A percentile compares a stretch with the other conserved stretches of the same genome.
Conservation (phyloP, 2,888 invertebrate species). For the Lucinisca nassula region DNA sequence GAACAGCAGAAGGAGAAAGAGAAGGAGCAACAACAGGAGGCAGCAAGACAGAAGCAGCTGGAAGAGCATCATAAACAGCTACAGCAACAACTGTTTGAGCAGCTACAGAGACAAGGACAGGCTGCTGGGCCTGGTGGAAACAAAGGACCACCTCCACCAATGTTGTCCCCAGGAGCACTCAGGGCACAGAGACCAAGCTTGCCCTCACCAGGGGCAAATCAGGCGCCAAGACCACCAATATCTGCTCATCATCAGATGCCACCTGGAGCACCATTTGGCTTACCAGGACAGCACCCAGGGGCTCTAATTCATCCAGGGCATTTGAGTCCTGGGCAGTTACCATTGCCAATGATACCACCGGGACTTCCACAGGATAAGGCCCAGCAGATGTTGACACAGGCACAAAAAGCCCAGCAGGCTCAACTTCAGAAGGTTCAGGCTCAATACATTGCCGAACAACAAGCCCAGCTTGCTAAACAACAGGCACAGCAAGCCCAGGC, state of each 20-base stretch:
- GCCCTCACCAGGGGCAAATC: constrained; percentile 35
- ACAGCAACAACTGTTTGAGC: constrained; percentile 53
- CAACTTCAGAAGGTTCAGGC: constrained; percentile 34
- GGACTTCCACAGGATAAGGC: constrained; percentile 54
- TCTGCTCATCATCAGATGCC: constrained; percentile 66
- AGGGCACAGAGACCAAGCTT: constrained; percentile 46
- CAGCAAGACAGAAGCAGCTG: constrained; percentile 11
- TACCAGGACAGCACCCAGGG: constrained; percentile 62
- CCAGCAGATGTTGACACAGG: constrained; percentile 76
- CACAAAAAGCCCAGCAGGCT: constrained; percentile 52
- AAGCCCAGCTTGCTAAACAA: constrained; percentile 80
- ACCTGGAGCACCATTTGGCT: constrained; percentile 59
- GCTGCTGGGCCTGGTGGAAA: constrained; percentile 34
- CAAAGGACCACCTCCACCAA: background rate
- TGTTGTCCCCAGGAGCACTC: constrained; percentile 59
- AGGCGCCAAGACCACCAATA: constrained; percentile 40
- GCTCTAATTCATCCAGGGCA: constrained; percentile 51
- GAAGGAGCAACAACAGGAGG: constrained; percentile 30
- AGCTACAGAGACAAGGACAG: constrained; percentile 55
- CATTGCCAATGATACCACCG: constrained; percentile 57
- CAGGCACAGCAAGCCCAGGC: constrained; percentile 47
- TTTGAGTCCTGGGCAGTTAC: constrained; percentile 40
- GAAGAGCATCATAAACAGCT: constrained; percentile 54
- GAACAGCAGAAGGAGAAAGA: constrained; percentile 53
- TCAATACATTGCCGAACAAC: constrained; percentile 74